Percentiles rank a stretch among this genome's conserved stretches.
Conservation (phyloP, 2,797 vertebrate species). For the Chiroxiphia lanceolata region DNA sequence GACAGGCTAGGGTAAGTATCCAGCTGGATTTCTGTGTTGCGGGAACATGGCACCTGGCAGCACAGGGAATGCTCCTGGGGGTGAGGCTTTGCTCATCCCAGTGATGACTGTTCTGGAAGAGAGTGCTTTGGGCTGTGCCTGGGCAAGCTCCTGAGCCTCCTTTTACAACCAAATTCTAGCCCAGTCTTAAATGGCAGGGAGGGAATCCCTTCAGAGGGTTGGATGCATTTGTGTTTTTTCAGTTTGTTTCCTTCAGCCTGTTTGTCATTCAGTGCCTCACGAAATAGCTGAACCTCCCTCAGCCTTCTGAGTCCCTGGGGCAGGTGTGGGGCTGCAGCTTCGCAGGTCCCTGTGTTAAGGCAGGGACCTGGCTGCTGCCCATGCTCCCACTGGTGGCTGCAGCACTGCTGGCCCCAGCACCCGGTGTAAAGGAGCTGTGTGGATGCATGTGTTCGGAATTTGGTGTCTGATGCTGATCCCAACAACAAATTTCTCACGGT, state of each 20-base stretch:
- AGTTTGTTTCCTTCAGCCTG: neutral
- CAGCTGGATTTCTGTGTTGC: neutral
- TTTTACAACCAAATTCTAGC: neutral
- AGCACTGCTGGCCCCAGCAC: neutral
- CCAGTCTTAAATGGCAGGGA: neutral
- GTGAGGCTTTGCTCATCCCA: neutral
- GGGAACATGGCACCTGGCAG: neutral
- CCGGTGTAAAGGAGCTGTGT: neutral
- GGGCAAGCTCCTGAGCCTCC: neutral
- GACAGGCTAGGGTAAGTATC: constrained; percentile 84
- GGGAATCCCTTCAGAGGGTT: neutral
- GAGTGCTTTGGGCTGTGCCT: neutral
- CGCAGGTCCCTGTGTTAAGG: rapidly evolving
- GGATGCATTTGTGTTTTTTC: neutral
- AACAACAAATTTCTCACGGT: neutral
- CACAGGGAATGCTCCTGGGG: neutral
- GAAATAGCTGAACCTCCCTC: neutral
- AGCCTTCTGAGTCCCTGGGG: neutral
- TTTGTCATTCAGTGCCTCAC: neutral
- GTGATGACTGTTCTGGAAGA: neutral
- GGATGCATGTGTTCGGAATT: rapidly evolving
- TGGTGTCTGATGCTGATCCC: neutral
- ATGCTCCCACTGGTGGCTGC: rapidly evolving
- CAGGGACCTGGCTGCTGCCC: neutral
- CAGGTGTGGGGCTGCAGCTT: neutral